Evolutionary conservation across 1,140 invertebrate species (phyloP).

Genomic region (Trachymyrmex septentrionalis): DNA sequence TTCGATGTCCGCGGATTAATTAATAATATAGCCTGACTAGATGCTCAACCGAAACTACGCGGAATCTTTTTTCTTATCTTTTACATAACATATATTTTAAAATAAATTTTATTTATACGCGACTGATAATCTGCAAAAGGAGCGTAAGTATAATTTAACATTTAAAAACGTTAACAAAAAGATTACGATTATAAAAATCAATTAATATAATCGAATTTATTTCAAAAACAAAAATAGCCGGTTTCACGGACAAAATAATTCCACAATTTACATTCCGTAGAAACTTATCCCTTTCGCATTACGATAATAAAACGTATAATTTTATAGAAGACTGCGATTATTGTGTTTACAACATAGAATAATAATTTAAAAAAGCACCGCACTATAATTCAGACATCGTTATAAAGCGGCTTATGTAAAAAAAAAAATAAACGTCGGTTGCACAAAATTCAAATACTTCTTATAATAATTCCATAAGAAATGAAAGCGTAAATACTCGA

Average conservation of each 20-base stretch:
- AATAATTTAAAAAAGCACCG: constrained; percentile 11
- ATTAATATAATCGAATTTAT: constrained; percentile 14
- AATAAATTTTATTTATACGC: background rate
- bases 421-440: constrained; percentile 13
- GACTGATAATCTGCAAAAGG: background rate
- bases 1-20: constrained; percentile 36
- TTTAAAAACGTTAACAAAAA: background rate
- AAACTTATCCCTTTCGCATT: background rate
- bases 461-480: constrained; percentile 22
- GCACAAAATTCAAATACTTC: background rate
- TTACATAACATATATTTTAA: constrained; percentile 12
- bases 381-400: constrained; percentile 5
- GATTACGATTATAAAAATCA: background rate
- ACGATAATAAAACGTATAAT: background rate
- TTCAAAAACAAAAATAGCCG: constrained; percentile 26
- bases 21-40: background rate
- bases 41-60: background rate
- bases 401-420: background rate
- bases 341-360: background rate
- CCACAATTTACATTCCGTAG: constrained; percentile 1
- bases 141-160: background rate
- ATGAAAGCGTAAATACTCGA: constrained; percentile 13
- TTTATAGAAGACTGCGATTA: background rate
- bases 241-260: constrained; percentile 36
- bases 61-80: background rate